These are phyloP conservation scores for Temnothorax unifasciatus DNA, from an alignment of 2,888 invertebrate species.

Conservation along the genomic window DNA sequence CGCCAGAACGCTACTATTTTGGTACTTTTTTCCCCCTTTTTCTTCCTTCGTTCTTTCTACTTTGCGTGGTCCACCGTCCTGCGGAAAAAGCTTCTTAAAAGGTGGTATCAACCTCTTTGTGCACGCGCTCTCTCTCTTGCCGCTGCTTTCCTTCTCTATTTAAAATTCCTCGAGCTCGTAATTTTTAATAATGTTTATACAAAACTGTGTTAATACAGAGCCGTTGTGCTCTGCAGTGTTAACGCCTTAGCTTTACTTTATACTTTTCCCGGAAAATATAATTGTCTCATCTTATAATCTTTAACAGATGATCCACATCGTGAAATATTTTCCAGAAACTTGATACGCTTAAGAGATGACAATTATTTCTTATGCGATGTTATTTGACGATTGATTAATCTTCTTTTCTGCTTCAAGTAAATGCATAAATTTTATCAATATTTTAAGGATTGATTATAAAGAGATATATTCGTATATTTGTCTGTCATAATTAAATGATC, in stretches of 20 bases:
- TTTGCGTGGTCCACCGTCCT: conserved; percentile 37
- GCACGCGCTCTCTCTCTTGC: conserved; percentile 22
- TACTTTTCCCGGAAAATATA: conserved; percentile 8
- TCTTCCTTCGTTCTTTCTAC: conserved; percentile 38
- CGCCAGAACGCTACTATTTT: conserved; percentile 43
- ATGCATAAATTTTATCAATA: not conserved
- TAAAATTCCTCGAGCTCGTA: conserved; percentile 39
- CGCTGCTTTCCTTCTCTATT: conserved; percentile 15
- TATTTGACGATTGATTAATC: not conserved
- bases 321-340: not conserved
- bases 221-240: conserved; percentile 4
- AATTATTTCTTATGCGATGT: not conserved
- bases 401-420: not conserved
- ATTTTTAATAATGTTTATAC: conserved; percentile 56
- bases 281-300: conserved; percentile 2
- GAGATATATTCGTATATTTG: not conserved
- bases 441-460: not conserved
- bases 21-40: not conserved
- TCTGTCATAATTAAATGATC: conserved; percentile 4
- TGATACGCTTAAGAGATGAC: not conserved
- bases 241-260: conserved; percentile 33
- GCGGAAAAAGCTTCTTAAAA: conserved; percentile 52
- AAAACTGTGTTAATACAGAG: conserved; percentile 46
- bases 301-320: not conserved
- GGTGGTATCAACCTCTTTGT: conserved; percentile 31